Base-by-base conservation (phyloP, 2,797 vertebrate genomes). In the Microcaecilia unicolor region DNA sequence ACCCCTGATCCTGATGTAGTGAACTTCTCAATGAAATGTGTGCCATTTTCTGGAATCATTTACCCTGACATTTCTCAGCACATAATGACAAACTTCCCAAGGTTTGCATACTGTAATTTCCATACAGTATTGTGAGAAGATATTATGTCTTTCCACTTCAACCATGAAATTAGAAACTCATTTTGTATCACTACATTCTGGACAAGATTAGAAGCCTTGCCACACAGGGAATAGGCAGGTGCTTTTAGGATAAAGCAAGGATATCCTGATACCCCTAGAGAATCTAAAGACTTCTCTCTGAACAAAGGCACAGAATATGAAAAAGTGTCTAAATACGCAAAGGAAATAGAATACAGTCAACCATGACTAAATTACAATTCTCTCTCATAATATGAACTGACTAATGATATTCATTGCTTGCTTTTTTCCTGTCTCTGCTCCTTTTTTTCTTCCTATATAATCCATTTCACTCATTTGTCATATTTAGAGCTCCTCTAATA, bases 111-210 rank as follows among this genome's bases (percentile, higher is more conserved):
- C 28, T 56, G 34, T 27, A 35, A 49, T 50, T 74, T 66, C 72
- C 64, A 60, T 28, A 6, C 33, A 34, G 34, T 46, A 31, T 55
- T 45, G 34, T 31, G 25, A 54, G 22, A 15, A 44, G 56, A 67
- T 68, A 58, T 31, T 58, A 62, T 72, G 50, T 59, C 50, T 67
- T 66, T 51, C 67, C 48, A 70, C 36, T 43, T 72, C 58, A 67
- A 41, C 37, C 61, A 72, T 74, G 61, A 79, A 76, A 77, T 79
- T 64, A 69, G 63, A 68, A 64, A 55, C 43, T 38, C 36, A 20
- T 67, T 64, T 67, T 33, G 1, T 52, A 55, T 70, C 46, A 37
- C 39, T 48, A 34, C 39, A 42, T 46, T 44, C 23, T 42, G 35
- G 27, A 41, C 25, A 67, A 51, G 47, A 63, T 64, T 67, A 58